These are phyloP conservation scores for Falco naumanni DNA, from an alignment of 2,797 vertebrate species.

Conservation along the genomic window DNA sequence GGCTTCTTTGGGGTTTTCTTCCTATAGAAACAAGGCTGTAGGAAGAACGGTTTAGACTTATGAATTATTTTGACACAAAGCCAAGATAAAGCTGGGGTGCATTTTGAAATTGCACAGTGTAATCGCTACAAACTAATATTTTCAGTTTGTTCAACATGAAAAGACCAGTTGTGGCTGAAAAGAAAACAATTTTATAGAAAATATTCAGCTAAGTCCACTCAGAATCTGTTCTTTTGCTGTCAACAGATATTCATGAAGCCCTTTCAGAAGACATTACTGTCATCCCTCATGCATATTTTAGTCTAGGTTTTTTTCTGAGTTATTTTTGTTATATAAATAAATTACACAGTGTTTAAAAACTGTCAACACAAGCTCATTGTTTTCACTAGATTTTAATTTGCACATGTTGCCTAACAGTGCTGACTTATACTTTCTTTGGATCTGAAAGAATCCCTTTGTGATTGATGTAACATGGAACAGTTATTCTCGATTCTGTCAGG, in stretches of 20 bases:
- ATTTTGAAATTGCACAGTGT: neutral
- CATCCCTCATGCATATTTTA: neutral
- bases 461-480: neutral
- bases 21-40: neutral
- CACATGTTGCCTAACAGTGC: neutral
- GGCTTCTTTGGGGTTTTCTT: neutral
- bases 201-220: neutral
- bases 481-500: neutral
- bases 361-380: neutral
- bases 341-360: neutral
- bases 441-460: neutral
- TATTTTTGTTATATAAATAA: conserved; percentile 5
- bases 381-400: conserved; percentile 4
- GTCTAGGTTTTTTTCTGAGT: neutral
- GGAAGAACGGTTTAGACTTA: neutral
- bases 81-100: neutral
- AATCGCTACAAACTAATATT: neutral
- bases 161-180: neutral
- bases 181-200: neutral
- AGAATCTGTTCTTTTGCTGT: neutral
- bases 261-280: neutral
- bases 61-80: neutral
- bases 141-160: neutral
- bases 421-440: neutral
- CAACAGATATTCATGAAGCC: neutral